Evolutionary conservation across 2,113 vertebrate species (phyloP), one percentile per base, ranked within the genome.

Genomic region (Pitta sordida): DNA sequence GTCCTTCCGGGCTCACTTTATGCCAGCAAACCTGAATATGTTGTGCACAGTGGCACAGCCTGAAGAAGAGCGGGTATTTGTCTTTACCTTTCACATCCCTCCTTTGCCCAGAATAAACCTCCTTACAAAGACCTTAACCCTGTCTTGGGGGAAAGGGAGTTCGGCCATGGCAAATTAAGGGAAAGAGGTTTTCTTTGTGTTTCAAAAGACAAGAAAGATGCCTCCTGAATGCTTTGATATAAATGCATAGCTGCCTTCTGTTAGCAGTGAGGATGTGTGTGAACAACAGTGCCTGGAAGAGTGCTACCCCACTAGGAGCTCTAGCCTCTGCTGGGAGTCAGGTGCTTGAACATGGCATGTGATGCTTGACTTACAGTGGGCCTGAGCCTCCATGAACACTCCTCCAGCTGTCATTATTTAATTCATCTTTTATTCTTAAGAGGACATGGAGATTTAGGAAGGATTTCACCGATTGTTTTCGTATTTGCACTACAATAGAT

Each of bases 381-480:
- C 21, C 29, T 67, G 19, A 79, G 14, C 15, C 20, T 68, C 32
- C 32, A 7, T 4, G 29, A 44, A 20, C 37, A 68, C 2, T 6
- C 15, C 19, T 71, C 13, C 7, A 5, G 16, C 7, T 13, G 14
- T 6, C 10, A 5, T 63, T 69, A 30, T 34, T 78, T 83, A 64
- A 70, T 37, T 90, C 56, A 83, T 24, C 3, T 84, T 83, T 65
- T 59, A 24, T 70, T 39, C 27, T 60, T 26, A n/a, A n/a, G 39
- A 93, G 89, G 17, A 26, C 58, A 41, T 3, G 8, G 58, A 74
- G 10, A 55, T 69, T 69, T 82, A 59, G 51, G 84, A 77, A 94
- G 51, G 55, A 83, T 83, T 94, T 88, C 59, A 64, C 34, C 52
- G n/a, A 70, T 62, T 86, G 43, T 75, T 94, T 67, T 68, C 74